Evolutionary conservation across 2,797 vertebrate genomes (phyloP).

Genomic region (Austrolebias charrua): DNA sequence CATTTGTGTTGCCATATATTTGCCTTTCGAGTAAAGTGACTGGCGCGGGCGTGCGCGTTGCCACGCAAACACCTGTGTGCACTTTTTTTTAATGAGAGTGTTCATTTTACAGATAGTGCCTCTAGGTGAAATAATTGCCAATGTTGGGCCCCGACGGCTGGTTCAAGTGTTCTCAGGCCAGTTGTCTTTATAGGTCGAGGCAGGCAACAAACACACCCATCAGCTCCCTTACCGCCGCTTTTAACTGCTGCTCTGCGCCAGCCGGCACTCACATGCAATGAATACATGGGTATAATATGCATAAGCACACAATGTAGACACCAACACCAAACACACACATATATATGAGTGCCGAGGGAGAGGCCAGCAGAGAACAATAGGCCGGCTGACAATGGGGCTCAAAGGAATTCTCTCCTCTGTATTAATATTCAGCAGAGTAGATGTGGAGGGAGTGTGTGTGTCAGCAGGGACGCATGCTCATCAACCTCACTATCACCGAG

Average conservation of each 20-base stretch:
- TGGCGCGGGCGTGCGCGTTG: constrained; percentile 14
- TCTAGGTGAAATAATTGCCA: constrained; percentile 71
- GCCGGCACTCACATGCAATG: constrained; percentile 34
- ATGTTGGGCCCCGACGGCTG: constrained; percentile 60
- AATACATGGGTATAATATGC: constrained; percentile 67
- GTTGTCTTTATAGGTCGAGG: constrained; percentile 63
- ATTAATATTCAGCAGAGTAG: constrained; percentile 76
- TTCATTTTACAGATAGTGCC: constrained; percentile 73
- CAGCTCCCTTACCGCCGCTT: constrained; percentile 51
- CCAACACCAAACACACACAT: constrained; percentile 52
- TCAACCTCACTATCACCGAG: constrained; percentile 72
- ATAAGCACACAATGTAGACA: constrained; percentile 65
- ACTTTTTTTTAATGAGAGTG: constrained; percentile 72
- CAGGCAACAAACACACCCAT: constrained; percentile 54
- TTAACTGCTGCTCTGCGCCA: constrained; percentile 67
- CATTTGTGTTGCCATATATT: constrained; percentile 57
- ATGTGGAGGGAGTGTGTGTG: constrained; percentile 63
- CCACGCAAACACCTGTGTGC: constrained; percentile 25
- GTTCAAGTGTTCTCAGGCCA: constrained; percentile 70
- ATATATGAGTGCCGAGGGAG: constrained; percentile 32
- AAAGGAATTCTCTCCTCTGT: constrained; percentile 68
- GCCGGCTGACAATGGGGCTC: constrained; percentile 70
- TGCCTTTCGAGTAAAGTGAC: constrained; percentile 48
- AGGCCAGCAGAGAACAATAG: constrained; percentile 76
- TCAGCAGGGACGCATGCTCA: constrained; percentile 74